A percentile compares a stretch with the other conserved stretches of the same genome.
Conservation (phyloP, 2,797 vertebrate genomes). For the Perodicticus potto region DNA sequence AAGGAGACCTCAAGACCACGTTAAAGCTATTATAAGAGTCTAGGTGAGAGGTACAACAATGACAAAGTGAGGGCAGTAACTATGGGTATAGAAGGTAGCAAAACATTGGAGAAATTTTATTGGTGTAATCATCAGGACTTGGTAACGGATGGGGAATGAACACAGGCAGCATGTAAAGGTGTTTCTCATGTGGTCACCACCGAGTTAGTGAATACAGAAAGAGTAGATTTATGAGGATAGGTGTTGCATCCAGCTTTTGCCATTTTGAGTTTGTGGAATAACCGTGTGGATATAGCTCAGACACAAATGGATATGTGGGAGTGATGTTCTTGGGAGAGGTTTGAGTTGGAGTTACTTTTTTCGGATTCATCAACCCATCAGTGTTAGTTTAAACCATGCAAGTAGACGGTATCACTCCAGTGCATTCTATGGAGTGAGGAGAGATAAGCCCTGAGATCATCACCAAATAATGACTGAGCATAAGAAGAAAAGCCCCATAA, state of each 20-base stretch:
- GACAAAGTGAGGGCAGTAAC: not conserved
- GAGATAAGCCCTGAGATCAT: not conserved
- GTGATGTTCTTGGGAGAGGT: not conserved
- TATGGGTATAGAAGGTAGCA: not conserved
- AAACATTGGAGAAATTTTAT: not conserved
- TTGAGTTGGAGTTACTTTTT: not conserved
- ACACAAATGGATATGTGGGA: not conserved
- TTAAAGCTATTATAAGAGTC: not conserved
- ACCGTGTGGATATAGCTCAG: not conserved
- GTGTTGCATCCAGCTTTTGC: not conserved
- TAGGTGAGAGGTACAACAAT: not conserved
- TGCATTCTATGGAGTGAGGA: not conserved
- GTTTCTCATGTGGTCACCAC: not conserved
- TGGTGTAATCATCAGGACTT: not conserved
- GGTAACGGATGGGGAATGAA: not conserved
- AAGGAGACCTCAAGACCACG: not conserved
- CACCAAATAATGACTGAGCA: not conserved
- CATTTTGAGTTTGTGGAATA: not conserved
- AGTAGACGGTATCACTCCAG: not conserved
- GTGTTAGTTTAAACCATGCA: not conserved
- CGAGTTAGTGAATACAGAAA: not conserved
- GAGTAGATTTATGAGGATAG: not conserved
- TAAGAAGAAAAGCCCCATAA: not conserved
- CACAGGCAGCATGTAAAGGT: not conserved
- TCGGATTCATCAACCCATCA: not conserved